These are phyloP conservation scores for Myopa testacea DNA, from an alignment of 2,888 invertebrate genomes.

Conservation along the genomic window DNA sequence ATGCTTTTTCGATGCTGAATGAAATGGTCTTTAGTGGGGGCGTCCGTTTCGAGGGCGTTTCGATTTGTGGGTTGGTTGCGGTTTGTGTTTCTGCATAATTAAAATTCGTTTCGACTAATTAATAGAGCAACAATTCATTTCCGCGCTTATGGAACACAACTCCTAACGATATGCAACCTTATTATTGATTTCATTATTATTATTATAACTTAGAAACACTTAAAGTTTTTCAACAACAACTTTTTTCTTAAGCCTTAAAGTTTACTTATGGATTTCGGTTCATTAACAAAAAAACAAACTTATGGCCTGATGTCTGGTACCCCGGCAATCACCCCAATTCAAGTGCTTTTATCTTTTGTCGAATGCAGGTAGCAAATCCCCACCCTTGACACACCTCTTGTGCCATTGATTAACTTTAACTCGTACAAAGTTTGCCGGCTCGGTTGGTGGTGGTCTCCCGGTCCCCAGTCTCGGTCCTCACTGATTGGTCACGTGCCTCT, in stretches of 20 bases:
- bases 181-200: not conserved
- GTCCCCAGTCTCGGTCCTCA: not conserved
- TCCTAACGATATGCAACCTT: not conserved
- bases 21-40: not conserved
- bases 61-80: not conserved
- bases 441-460: not conserved
- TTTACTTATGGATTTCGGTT: no score
- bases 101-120: not conserved
- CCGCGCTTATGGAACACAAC: not conserved
- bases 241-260: no score
- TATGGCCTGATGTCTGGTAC: no score
- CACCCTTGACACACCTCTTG: not conserved
- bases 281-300: no score
- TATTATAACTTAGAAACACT: no score
- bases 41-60: no score
- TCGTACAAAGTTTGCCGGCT: not conserved
- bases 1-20: not conserved
- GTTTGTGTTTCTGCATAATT: not conserved
- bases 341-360: no score
- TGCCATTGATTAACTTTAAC: not conserved
- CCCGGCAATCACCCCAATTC: no score
- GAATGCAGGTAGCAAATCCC: no score
- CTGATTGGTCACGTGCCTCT: constrained; percentile 35
- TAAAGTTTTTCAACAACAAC: no score
- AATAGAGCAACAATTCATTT: not conserved